phyloP scores from a whole-genome alignment of 2,888 invertebrate species.

The Netelia melanura region DNA sequence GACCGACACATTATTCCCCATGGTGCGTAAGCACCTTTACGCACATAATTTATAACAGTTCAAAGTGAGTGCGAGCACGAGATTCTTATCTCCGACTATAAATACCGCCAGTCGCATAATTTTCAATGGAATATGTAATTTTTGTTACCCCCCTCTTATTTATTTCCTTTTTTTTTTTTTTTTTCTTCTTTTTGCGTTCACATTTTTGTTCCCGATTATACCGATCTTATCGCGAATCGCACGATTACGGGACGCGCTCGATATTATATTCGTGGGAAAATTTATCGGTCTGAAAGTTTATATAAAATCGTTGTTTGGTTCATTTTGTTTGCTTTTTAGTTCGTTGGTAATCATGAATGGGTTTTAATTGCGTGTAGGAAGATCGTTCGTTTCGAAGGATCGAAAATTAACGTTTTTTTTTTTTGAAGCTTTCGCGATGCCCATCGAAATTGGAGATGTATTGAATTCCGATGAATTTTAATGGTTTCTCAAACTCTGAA shows the following conservation, averaged over 20 bases:
- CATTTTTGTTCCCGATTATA: conserved; percentile 4
- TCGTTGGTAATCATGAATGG: too few species aligned
- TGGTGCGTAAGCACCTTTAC: conserved; percentile 58
- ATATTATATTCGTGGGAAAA: not conserved
- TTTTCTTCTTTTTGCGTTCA: not conserved
- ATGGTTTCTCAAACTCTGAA: too few species aligned
- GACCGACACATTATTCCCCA: conserved; percentile 55
- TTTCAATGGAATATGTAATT: conserved; percentile 26
- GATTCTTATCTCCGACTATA: conserved; percentile 52
- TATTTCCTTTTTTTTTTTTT: not conserved
- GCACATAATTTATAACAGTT: conserved; percentile 57
- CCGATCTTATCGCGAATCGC: not conserved
- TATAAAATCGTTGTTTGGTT: not conserved
- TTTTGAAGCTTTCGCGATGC: too few species aligned
- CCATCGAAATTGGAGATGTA: too few species aligned
- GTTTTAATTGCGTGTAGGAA: too few species aligned
- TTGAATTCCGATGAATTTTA: too few species aligned
- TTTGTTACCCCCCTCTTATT: not conserved
- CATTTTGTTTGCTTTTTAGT: not conserved
- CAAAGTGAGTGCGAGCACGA: conserved; percentile 36
- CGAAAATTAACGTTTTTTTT: too few species aligned
- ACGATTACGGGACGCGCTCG: not conserved
- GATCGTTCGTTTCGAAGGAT: too few species aligned
- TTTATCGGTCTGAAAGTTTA: not conserved
- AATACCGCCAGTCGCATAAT: conserved; percentile 29